Conservation (phyloP, 2,113 vertebrate species). For the Thunnus thynnus region DNA sequence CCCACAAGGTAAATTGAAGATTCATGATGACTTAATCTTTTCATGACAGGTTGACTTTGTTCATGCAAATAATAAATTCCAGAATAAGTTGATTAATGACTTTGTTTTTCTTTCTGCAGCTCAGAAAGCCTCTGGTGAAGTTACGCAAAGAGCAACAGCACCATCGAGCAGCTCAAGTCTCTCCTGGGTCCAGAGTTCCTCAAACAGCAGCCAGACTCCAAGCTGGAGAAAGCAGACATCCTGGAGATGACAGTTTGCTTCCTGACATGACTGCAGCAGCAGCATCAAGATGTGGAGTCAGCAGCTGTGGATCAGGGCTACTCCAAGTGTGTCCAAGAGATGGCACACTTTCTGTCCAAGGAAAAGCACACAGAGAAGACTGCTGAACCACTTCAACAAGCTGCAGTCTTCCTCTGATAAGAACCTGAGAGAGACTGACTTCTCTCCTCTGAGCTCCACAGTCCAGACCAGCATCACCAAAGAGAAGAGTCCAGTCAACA, state of each 20-base stretch:
- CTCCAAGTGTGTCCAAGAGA: no score
- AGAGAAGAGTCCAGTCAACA: slow-evolving; percentile 49
- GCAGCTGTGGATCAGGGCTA: no score
- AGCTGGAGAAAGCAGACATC: slow-evolving; percentile 21
- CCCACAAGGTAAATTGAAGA: no score
- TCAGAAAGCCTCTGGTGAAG: slow-evolving; percentile 76
- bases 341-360: no score
- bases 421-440: slow-evolving; percentile 32
- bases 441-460: slow-evolving; percentile 26
- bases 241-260: slow-evolving; percentile 75
- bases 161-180: slow-evolving; percentile 40
- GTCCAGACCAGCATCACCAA: slow-evolving; percentile 36
- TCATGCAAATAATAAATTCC: neutral
- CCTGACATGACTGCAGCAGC: slow-evolving; percentile 55
- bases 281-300: neutral
- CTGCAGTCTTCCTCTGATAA: slow-evolving; percentile 36
- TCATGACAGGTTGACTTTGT: neutral
- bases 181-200: slow-evolving; percentile 33
- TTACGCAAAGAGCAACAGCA: slow-evolving; percentile 70
- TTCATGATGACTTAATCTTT: neutral
- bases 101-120: slow-evolving; percentile 35
- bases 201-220: slow-evolving; percentile 49
- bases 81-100: slow-evolving; percentile 16
- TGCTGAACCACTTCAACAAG: slow-evolving; percentile 26
- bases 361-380: neutral